A percentile compares a stretch with the other conserved stretches of the same genome.
phyloP scores from a whole-genome alignment of 2,888 invertebrate genomes.

The Pecten maximus region DNA sequence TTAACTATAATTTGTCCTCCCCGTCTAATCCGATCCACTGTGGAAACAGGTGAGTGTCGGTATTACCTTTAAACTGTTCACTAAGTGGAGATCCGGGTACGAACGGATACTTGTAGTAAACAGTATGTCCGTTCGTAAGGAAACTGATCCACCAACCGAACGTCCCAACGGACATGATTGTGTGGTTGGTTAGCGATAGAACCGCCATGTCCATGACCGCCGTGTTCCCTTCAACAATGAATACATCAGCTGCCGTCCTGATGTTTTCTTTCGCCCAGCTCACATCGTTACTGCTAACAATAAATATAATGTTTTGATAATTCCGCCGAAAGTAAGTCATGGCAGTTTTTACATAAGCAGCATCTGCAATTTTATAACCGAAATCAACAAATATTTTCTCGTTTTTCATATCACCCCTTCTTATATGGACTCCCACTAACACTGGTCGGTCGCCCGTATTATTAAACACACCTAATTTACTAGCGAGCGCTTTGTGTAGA shows the following conservation, averaged over 20 bases:
- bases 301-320: constrained; percentile 49
- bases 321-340: constrained; percentile 48
- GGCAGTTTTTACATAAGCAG: constrained; percentile 51
- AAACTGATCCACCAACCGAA: constrained; percentile 55
- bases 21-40: constrained; percentile 34
- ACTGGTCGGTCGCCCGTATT: neutral
- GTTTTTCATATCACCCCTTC: constrained; percentile 48
- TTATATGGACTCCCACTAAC: constrained; percentile 54
- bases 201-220: constrained; percentile 52
- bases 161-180: constrained; percentile 56
- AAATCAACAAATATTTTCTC: constrained; percentile 10
- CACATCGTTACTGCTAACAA: constrained; percentile 51
- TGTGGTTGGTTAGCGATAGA: constrained; percentile 55
- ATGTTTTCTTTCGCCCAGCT: constrained; percentile 49
- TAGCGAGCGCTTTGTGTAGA: neutral
- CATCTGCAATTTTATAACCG: constrained; percentile 50
- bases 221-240: constrained; percentile 42
- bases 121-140: constrained; percentile 39
- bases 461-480: neutral
- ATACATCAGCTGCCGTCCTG: constrained; percentile 1
- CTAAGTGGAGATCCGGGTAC: constrained; percentile 44
- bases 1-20: neutral
- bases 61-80: constrained; percentile 36
- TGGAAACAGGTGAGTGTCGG: constrained; percentile 41
- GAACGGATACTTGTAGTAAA: constrained; percentile 46